Conservation (phyloP, 2,888 invertebrate species). For the Drosophila formosana region DNA sequence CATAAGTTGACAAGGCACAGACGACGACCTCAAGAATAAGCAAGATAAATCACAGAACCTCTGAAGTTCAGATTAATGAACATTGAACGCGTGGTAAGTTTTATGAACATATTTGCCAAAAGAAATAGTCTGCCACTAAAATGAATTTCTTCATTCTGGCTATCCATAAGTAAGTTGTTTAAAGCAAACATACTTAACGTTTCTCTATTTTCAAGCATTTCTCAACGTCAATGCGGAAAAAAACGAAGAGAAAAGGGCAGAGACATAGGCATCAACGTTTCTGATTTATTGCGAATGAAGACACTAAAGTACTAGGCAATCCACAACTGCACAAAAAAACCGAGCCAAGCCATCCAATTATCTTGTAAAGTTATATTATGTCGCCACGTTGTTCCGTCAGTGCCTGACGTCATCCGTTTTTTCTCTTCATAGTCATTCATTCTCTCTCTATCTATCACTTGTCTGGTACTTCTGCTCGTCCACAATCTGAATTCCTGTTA, state of each 20-base stretch:
- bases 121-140: slow-evolving; percentile 22
- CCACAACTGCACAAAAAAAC: slow-evolving; percentile 8
- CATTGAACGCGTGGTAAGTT: slow-evolving; percentile 57
- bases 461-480: slow-evolving; percentile 9
- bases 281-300: slow-evolving; percentile 66
- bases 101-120: slow-evolving; percentile 66
- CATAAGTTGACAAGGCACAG: slow-evolving; percentile 51
- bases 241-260: slow-evolving; percentile 2
- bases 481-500: slow-evolving; percentile 11
- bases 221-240: slow-evolving; percentile 59
- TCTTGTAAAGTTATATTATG: slow-evolving; percentile 78
- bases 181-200: slow-evolving; percentile 36
- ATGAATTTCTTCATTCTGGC: slow-evolving; percentile 2
- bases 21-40: slow-evolving; percentile 51
- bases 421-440: slow-evolving; percentile 1
- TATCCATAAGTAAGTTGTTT: slow-evolving; percentile 41
- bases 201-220: slow-evolving; percentile 55
- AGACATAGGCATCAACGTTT: slow-evolving; percentile 43
- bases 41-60: slow-evolving; percentile 63
- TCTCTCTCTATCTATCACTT: background rate
- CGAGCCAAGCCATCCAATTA: slow-evolving; percentile 78
- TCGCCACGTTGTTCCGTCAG: slow-evolving; percentile 56
- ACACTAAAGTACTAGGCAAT: slow-evolving; percentile 21
- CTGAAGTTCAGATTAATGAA: slow-evolving; percentile 48
- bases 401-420: slow-evolving; percentile 58